Conservation (phyloP, 2,888 invertebrate species). For the Panopea generosa region DNA sequence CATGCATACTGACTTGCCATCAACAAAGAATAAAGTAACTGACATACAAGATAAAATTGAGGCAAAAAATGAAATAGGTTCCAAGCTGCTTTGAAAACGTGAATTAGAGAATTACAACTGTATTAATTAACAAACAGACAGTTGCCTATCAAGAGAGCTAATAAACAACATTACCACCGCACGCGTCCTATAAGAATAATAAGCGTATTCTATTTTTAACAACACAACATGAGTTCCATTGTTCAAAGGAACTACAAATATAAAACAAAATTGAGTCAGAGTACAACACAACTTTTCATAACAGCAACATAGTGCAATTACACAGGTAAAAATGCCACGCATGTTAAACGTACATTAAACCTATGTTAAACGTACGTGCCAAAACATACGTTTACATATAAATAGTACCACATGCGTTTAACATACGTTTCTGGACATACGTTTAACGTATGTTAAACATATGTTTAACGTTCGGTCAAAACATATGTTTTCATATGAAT, state of each 20-base stretch:
- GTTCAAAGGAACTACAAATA: background rate
- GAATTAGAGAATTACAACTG: slow-evolving; percentile 3
- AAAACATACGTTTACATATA: no score
- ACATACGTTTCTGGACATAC: no score
- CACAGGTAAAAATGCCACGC: no score
- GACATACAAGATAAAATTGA: slow-evolving; percentile 1
- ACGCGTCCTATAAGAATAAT: background rate
- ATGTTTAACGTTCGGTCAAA: no score
- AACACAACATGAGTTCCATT: slow-evolving; percentile 1
- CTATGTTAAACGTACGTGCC: no score
- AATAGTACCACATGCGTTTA: no score
- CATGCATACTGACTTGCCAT: slow-evolving; percentile 3
- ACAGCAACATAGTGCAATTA: background rate
- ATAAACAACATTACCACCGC: background rate
- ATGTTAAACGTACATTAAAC: no score
- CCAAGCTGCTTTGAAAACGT: slow-evolving; percentile 3
- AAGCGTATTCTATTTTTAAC: slow-evolving; percentile 2
- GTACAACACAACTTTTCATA: background rate
- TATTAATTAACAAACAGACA: background rate
- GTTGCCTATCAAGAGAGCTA: slow-evolving; percentile 3
- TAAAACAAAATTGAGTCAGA: slow-evolving; percentile 3
- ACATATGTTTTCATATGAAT: no score
- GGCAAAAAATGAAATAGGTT: slow-evolving; percentile 3
- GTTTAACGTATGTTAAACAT: no score
- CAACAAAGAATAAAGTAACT: slow-evolving; percentile 2